phyloP scores from a whole-genome alignment of 2,797 vertebrate species.

The Megaceryle alcyon region DNA sequence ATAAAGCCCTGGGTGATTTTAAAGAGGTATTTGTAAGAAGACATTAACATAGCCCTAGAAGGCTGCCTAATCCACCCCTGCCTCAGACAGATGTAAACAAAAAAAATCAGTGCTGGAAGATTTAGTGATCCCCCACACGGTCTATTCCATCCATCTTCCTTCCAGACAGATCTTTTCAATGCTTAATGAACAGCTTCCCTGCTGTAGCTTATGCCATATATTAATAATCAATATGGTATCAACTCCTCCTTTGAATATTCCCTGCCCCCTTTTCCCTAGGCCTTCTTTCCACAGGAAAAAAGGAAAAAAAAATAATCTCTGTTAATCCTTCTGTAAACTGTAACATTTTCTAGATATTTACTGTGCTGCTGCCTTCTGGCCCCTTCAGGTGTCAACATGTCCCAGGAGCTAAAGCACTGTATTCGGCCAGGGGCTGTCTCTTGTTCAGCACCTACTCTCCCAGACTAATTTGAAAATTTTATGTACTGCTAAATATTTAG shows the following conservation, averaged over 20 bases:
- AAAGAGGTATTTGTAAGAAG: not conserved
- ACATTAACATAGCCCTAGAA: not conserved
- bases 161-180: not conserved
- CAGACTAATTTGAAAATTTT: not conserved
- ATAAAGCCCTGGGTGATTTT: not conserved
- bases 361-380: not conserved
- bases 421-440: not conserved
- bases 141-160: not conserved
- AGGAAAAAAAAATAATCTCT: not conserved
- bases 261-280: too few species aligned
- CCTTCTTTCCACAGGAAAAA: not conserved
- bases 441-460: not conserved
- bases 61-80: not conserved
- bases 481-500: not conserved
- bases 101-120: not conserved
- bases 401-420: not conserved
- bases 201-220: not conserved
- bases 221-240: not conserved
- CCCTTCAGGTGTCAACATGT: not conserved
- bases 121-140: too few species aligned
- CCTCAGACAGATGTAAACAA: not conserved
- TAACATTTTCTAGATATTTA: not conserved
- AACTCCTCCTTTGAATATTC: not conserved
- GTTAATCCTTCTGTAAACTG: not conserved
- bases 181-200: not conserved